Evolutionary conservation across 2,888 invertebrate genomes (phyloP).

Genomic region (Oscheius sp.): DNA sequence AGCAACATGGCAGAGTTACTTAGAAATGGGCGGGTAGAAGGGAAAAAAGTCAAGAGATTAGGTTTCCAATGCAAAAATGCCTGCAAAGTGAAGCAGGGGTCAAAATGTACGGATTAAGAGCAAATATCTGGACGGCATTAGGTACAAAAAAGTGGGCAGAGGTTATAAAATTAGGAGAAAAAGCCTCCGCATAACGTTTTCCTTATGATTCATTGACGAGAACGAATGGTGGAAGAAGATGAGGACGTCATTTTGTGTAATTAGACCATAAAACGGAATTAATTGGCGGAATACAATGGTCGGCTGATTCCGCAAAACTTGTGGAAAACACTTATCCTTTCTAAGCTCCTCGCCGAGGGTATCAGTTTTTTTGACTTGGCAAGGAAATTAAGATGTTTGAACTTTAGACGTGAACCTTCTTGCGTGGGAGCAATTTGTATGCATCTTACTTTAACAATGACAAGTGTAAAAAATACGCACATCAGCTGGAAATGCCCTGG

Average conservation of each 20-base stretch:
- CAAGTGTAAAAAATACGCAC: too few species aligned
- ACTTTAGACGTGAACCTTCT: too few species aligned
- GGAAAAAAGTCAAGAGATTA: too few species aligned
- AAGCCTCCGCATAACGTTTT: neutral
- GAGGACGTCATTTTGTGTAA: constrained; percentile 29
- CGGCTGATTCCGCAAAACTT: neutral
- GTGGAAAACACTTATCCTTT: neutral
- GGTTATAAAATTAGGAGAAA: neutral
- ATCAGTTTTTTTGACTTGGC: neutral
- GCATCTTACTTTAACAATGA: too few species aligned
- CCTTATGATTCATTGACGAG: constrained; percentile 31
- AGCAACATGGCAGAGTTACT: too few species aligned
- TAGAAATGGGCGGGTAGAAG: constrained; percentile 5
- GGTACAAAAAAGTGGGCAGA: neutral
- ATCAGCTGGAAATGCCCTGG: too few species aligned
- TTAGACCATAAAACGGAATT: constrained; percentile 19
- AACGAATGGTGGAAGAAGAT: neutral
- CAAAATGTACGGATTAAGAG: neutral
- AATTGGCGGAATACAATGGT: neutral
- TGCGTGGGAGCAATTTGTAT: too few species aligned
- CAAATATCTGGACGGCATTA: neutral
- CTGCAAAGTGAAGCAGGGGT: neutral
- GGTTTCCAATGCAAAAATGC: too few species aligned
- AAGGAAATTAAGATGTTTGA: neutral
- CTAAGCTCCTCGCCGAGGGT: neutral